Evolutionary conservation across 2,113 vertebrate species (phyloP), one percentile per base, ranked within the genome.

Genomic region (Paramisgurnus dabryanus): DNA sequence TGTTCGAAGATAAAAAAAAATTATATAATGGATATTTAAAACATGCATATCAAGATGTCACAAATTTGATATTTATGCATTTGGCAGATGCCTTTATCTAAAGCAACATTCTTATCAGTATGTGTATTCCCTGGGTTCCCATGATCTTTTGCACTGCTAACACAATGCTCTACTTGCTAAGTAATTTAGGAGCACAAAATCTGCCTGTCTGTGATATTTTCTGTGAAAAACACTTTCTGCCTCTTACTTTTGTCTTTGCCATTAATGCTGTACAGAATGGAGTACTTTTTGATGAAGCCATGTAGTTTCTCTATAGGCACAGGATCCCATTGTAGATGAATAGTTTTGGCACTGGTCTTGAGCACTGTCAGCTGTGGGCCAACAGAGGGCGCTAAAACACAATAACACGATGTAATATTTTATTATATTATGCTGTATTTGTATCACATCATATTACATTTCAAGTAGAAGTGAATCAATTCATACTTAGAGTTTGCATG

Each of bases 221-320:
- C 13, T 10, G 15, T 15, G 18, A 49, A 40, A 9, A 50, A 12
- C 63, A n/a, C 6, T 43, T 0, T 58, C 4, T 58, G 64, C 13
- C 6, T 86, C 91, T 90, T 81, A 92, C 90, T 85, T 39, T 55
- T 80, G 5, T 41, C 7, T 17, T 61, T 50, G 1, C 80, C 83
- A 8, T 90, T 79, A 66, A 18, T 45, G 40, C 78, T 66, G 78
- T 86, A 93, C 49, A 49, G 5, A 1, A 94, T 7, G 1, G 86
- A 91, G 85, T 91, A 94, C 84, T 84, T 87, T 13, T 55, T 67
- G 77, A 92, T 79, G 80, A 90, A 90, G 5, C 92, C 93, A 0
- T 18, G 87, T 9, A 71, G 87, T 65, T 83, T 84, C 72, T 92
- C 90, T 74, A 92, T 76, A 5, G 91, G 89, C 18, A 91, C 57